Conservation (phyloP, 1,140 invertebrate genomes). For the Notospermus geniculatus region DNA sequence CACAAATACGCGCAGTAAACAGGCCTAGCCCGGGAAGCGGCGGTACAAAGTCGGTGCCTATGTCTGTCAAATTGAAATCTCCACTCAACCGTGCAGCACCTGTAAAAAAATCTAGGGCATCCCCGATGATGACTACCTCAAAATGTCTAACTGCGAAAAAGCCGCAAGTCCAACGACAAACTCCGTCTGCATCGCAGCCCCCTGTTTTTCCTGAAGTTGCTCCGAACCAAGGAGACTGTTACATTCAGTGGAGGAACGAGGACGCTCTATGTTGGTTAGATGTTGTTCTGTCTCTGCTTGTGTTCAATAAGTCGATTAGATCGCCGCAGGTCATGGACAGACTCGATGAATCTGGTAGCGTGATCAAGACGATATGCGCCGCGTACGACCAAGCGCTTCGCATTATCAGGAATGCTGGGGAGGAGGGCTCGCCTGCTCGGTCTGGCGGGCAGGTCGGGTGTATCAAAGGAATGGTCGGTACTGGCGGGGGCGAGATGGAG, state of each 20-base stretch:
- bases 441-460: background rate
- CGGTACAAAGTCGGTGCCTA: no score
- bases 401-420: conserved; percentile 10
- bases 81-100: no score
- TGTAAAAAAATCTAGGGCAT: no score
- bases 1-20: no score
- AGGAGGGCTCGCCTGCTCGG: background rate
- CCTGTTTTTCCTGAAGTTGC: no score
- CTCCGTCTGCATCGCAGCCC: no score
- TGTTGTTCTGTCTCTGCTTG: conserved; percentile 43
- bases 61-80: no score
- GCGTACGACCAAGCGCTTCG: conserved; percentile 39
- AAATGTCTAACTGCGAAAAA: no score
- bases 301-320: conserved; percentile 34
- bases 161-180: no score
- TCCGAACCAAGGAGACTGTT: no score
- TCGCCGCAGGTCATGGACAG: background rate
- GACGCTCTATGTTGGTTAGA: conserved; percentile 53
- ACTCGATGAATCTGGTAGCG: conserved; percentile 13
- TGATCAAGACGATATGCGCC: conserved; percentile 35
- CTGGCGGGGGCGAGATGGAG: conserved; percentile 5
- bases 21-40: no score
- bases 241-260: conserved; percentile 46
- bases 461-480: background rate
- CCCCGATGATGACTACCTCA: no score